Evolutionary conservation across 2,797 vertebrate genomes (phyloP).

Genomic region (Anas capensis): DNA sequence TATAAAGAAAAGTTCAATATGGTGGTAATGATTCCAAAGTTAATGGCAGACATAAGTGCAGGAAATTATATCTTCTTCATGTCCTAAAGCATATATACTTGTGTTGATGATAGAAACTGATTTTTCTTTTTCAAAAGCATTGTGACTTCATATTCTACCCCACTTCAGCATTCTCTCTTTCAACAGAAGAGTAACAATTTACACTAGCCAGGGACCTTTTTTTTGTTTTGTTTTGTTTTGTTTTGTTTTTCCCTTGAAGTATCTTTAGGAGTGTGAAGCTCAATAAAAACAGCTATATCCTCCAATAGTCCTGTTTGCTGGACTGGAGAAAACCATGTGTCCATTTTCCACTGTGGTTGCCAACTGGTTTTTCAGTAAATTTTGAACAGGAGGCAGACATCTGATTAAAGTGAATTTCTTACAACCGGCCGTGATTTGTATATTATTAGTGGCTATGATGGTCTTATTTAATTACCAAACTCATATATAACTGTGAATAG

Average conservation of each 20-base stretch:
- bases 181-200: neutral
- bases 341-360: slow-evolving; percentile 56
- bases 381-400: slow-evolving; percentile 35
- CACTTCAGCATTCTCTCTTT: neutral
- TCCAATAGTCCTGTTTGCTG: slow-evolving; percentile 8
- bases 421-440: slow-evolving; percentile 36
- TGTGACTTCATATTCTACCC: neutral
- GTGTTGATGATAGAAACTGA: neutral
- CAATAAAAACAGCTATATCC: slow-evolving; percentile 30
- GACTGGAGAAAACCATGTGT: slow-evolving; percentile 49
- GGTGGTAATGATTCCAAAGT: neutral
- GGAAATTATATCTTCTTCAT: neutral
- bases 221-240: neutral
- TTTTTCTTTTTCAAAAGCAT: neutral
- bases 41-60: neutral
- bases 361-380: slow-evolving; percentile 61
- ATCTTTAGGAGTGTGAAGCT: neutral
- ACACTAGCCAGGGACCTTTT: neutral
- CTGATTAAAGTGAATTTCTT: slow-evolving; percentile 24
- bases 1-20: neutral
- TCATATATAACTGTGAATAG: slow-evolving; percentile 24
- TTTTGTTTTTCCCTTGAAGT: neutral
- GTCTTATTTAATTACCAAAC: slow-evolving; percentile 32
- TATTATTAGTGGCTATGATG: slow-evolving; percentile 13
- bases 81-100: neutral